Conservation (phyloP, 2,113 vertebrate genomes). For the Agelaius phoeniceus region DNA sequence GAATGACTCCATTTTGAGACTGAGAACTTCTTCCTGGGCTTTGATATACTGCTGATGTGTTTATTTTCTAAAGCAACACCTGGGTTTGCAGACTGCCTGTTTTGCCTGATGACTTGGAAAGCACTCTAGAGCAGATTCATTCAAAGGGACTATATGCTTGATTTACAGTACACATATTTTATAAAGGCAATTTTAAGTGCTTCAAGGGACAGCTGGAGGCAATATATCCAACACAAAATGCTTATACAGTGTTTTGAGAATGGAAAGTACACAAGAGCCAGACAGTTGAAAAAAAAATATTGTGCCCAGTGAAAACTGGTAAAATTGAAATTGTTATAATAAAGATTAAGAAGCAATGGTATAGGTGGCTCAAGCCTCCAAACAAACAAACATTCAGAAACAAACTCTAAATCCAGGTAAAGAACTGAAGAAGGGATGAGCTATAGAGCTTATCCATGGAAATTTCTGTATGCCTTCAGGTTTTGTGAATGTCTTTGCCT, state of each 20-base stretch:
- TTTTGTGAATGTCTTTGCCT: neutral
- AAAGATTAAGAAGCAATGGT: neutral
- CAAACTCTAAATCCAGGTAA: neutral
- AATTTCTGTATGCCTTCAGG: neutral
- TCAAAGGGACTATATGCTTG: neutral
- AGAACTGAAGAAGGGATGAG: neutral
- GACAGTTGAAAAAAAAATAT: neutral
- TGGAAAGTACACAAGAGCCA: neutral
- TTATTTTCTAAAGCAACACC: neutral
- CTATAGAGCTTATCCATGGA: neutral
- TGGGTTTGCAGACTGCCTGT: neutral
- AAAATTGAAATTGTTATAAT: neutral
- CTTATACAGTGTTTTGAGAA: neutral
- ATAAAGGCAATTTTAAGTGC: slow-evolving; percentile 22
- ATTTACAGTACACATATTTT: neutral
- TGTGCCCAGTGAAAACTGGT: neutral
- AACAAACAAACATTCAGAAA: neutral
- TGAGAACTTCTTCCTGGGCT: neutral
- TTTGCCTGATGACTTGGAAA: neutral
- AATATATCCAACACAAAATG: neutral
- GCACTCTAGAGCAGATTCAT: neutral
- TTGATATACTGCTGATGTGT: neutral
- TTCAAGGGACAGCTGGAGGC: neutral
- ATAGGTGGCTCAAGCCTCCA: neutral
- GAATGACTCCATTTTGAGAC: neutral